Base-by-base conservation (phyloP, 1,140 invertebrate genomes). In the Holcopasites calliopsidis region DNA sequence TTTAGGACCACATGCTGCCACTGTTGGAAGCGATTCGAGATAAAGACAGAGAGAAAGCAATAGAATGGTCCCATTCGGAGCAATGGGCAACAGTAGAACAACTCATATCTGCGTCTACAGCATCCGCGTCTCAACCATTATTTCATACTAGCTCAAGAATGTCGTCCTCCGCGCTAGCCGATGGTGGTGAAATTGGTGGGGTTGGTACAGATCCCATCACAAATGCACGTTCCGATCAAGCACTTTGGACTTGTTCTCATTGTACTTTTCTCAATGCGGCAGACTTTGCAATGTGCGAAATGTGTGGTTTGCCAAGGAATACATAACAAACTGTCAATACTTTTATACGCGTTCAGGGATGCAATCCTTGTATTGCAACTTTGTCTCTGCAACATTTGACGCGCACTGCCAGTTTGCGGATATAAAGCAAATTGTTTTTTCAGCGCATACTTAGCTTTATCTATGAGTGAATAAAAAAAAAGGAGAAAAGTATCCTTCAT, bases 201-300 rank as follows among this genome's bases (percentile, higher is more conserved):
- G 77, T 84, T 54, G 88, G 87, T 49, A 79, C 87, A 50, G 87
- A 85, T 18, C 55, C 87, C 7, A 83, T 75, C 28, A 77, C 75
- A 7, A 90, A 89, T 85, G 76, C 88, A 26, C 74, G 83, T 52
- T 62, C 82, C 1, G 87, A 90, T 69, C 87, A 86, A 73, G 90
- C 91, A 50, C 90, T 94, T 69, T 99, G 98, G 98, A 97, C 96
- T 13, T 99, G 98, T 91, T 94, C 94, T 73, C 95, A 97, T 86
- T 99, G 98, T 93, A 99, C 98, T 71, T 99, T 95, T 90, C 93
- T 98, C 84, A 99, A 99, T 93, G 93, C 93, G 72, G 90, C 94
- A 57, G 93, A 94, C 57, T 92, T 94, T 58, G 93, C 91, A 66
- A 93, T 93, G 74, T 99, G 98, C 92, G 98, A 99, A 89, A 98